Conservation (phyloP, 2,113 vertebrate genomes). For the Struthidea cinerea region DNA sequence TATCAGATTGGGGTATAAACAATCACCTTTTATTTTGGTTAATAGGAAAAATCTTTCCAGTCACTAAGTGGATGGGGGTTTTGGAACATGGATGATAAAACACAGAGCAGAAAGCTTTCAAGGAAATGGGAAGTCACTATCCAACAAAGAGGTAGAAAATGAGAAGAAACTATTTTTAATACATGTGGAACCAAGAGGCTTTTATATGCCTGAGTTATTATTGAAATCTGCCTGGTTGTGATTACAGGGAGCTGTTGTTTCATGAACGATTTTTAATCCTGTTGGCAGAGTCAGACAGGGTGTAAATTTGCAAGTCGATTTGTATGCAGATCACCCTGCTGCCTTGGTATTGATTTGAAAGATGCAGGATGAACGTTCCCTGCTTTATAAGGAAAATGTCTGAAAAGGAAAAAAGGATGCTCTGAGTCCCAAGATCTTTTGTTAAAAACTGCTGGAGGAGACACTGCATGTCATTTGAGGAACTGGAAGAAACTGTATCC, state of each 20-base stretch:
- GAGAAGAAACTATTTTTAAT: conserved; percentile 53
- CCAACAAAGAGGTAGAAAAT: conserved; percentile 35
- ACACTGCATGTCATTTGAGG: neutral
- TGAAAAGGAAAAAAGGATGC: neutral
- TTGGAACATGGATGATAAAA: neutral
- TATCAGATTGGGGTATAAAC: neutral
- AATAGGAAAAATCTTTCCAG: neutral
- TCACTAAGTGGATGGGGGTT: neutral
- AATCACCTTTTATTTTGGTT: neutral
- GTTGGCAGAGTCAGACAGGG: conserved; percentile 37
- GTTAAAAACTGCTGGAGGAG: neutral
- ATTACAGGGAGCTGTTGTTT: conserved; percentile 61
- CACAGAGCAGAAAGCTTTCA: neutral
- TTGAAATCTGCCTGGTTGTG: conserved; percentile 57
- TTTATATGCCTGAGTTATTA: conserved; percentile 54
- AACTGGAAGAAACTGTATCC: neutral
- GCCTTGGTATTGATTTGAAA: conserved; percentile 62
- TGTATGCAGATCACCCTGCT: conserved; percentile 46
- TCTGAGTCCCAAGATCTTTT: neutral
- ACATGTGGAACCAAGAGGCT: conserved; percentile 38
- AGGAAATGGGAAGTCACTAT: conserved; percentile 29
- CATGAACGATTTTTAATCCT: conserved; percentile 62
- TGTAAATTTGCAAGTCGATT: conserved; percentile 47
- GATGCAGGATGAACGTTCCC: conserved; percentile 6
- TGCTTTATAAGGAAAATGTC: conserved; percentile 10